A percentile compares a stretch with the other conserved stretches of the same genome.
phyloP scores from a whole-genome alignment of 2,113 vertebrate species.

The Phoenicopterus ruber region DNA sequence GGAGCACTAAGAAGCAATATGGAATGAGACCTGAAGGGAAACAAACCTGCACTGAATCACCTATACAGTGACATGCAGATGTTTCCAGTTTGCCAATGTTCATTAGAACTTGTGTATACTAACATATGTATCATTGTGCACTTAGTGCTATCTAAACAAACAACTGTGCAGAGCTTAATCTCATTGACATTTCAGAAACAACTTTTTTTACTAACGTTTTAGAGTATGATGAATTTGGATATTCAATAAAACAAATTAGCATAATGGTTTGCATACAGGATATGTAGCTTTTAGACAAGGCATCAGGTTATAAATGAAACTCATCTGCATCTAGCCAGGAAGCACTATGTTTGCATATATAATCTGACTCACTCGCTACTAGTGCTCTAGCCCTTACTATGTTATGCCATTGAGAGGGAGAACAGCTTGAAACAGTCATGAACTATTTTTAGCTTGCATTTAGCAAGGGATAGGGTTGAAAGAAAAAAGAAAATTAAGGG shows the following conservation, averaged over 20 bases:
- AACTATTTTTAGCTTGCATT: neutral
- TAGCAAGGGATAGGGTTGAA: neutral
- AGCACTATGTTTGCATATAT: neutral
- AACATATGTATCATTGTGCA: neutral
- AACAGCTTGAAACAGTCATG: neutral
- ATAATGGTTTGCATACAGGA: neutral
- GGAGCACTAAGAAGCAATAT: neutral
- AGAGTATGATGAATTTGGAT: neutral
- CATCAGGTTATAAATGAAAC: slow-evolving; percentile 15
- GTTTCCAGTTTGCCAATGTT: neutral
- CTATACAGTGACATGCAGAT: neutral
- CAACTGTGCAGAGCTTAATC: neutral
- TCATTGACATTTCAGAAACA: neutral
- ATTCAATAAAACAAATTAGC: neutral
- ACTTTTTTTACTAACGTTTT: neutral
- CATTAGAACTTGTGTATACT: neutral
- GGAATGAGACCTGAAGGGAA: neutral
- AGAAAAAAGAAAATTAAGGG: neutral
- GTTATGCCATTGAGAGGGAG: neutral
- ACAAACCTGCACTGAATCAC: neutral
- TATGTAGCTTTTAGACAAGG: neutral
- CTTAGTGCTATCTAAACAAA: neutral
- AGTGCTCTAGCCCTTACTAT: neutral
- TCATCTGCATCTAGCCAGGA: neutral
- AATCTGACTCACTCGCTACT: neutral